Evolutionary conservation across 2,113 vertebrate genomes (phyloP).

Genomic region (Rhegmatorhina hoffmannsi): DNA sequence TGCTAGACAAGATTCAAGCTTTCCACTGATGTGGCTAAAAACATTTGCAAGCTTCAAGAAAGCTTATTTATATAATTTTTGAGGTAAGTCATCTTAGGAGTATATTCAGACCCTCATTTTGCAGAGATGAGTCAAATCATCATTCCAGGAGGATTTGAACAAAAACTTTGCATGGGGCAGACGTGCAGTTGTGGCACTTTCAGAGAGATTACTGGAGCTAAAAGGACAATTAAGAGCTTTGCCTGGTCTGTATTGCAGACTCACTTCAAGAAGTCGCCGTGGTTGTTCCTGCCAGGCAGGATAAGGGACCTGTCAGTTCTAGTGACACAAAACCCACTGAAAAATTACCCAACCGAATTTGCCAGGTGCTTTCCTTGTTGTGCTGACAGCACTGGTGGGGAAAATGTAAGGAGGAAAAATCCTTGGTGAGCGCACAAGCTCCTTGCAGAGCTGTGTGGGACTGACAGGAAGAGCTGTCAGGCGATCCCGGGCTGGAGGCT

Average conservation of each 20-base stretch:
- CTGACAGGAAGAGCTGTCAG: background rate
- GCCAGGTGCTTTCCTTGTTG: background rate
- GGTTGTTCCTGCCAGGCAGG: background rate
- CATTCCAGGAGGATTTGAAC: background rate
- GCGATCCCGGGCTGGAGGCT: background rate
- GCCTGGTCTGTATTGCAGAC: background rate
- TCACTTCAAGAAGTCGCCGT: background rate
- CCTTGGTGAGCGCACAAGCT: rapidly evolving
- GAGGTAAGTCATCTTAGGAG: background rate
- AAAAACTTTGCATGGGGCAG: background rate
- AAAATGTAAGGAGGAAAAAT: background rate
- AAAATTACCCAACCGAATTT: background rate
- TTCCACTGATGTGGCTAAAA: background rate
- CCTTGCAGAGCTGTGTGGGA: background rate
- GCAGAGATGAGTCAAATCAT: background rate
- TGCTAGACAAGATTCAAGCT: background rate
- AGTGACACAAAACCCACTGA: background rate
- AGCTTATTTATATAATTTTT: background rate
- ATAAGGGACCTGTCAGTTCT: background rate
- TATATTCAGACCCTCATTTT: background rate
- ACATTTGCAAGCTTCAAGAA: background rate
- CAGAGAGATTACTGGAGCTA: background rate
- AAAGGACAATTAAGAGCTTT: background rate
- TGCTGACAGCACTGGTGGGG: background rate
- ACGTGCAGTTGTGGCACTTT: rapidly evolving